These are phyloP conservation scores for Catamblyrhynchus diadema DNA, from an alignment of 2,797 vertebrate genomes.

Conservation along the genomic window DNA sequence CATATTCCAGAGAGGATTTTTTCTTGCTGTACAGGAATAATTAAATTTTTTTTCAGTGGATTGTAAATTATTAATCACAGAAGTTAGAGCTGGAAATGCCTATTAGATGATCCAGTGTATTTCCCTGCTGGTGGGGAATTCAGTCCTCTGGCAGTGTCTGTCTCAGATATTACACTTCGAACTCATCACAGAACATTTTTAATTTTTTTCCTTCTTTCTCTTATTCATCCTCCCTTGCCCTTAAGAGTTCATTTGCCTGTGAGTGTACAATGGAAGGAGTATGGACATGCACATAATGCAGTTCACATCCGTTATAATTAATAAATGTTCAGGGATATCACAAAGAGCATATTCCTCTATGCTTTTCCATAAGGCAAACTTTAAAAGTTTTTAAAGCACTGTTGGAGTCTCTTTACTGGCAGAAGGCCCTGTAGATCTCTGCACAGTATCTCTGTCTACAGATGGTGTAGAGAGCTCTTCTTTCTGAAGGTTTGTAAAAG, in stretches of 20 bases:
- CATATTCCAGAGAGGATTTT: conserved; percentile 41
- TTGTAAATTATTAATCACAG: conserved; percentile 71
- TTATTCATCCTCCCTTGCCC: background rate
- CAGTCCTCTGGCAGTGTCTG: conserved; percentile 43
- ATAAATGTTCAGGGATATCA: background rate
- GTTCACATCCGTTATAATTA: background rate
- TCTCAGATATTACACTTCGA: conserved; percentile 8
- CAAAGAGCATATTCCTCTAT: background rate
- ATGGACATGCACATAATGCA: background rate
- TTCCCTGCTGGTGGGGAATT: conserved; percentile 25
- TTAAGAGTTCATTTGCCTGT: background rate
- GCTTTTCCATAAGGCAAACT: background rate
- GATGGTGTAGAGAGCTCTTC: background rate
- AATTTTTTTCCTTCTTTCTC: conserved; percentile 13
- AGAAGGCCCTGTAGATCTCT: background rate
- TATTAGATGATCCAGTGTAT: conserved; percentile 47
- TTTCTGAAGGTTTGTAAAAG: conserved; percentile 13
- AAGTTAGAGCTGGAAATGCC: conserved; percentile 62
- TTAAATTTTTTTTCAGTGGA: conserved; percentile 25
- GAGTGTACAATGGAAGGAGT: background rate
- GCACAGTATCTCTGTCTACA: background rate
- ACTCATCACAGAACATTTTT: background rate
- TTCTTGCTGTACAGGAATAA: conserved; percentile 46
- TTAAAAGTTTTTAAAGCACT: background rate
- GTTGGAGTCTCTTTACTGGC: background rate